A percentile compares a stretch with the other conserved stretches of the same genome.
Conservation (phyloP, 2,113 vertebrate species). For the Orthonyx spaldingii region DNA sequence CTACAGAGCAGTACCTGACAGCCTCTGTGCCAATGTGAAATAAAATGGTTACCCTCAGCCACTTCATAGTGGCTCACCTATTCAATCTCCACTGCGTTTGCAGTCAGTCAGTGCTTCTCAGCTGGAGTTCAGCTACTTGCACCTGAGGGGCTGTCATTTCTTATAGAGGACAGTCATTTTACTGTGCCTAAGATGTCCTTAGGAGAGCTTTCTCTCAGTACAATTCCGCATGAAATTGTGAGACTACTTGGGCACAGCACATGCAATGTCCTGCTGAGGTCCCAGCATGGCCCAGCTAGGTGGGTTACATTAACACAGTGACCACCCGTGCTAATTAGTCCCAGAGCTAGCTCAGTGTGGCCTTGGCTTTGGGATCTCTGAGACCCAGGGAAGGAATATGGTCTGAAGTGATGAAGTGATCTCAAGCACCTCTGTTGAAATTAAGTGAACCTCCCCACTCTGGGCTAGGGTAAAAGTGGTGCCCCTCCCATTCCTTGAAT, state of each 20-base stretch:
- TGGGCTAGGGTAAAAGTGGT: background rate
- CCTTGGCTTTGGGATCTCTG: background rate
- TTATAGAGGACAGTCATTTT: background rate
- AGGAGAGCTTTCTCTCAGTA: background rate
- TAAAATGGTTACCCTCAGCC: background rate
- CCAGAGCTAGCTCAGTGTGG: background rate
- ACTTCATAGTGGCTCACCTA: background rate
- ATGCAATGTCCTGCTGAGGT: background rate
- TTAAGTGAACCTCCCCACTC: background rate
- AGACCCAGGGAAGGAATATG: background rate
- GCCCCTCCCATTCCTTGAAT: background rate
- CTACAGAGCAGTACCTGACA: background rate
- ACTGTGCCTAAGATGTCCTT: accelerated
- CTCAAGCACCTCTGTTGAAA: background rate
- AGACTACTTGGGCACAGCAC: background rate
- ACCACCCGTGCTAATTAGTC: background rate
- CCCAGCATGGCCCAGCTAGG: background rate
- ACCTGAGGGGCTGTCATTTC: background rate
- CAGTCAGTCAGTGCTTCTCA: background rate
- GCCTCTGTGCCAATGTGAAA: background rate
- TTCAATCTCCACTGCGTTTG: background rate
- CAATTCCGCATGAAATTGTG: background rate
- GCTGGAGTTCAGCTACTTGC: background rate
- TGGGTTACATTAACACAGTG: background rate
- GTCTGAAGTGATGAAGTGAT: background rate